Conservation (phyloP, 2,113 vertebrate species). For the Trichechus manatus region DNA sequence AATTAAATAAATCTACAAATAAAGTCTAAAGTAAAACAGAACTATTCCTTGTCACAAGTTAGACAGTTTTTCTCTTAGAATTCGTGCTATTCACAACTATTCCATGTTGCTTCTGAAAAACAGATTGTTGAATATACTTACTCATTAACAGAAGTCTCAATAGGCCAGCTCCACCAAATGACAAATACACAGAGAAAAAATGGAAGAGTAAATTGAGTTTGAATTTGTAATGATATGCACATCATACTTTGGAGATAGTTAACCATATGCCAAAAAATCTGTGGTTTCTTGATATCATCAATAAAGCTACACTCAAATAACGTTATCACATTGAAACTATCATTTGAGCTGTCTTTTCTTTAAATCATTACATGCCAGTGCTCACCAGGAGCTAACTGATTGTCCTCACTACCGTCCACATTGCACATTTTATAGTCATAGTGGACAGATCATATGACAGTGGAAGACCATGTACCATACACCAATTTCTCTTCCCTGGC, state of each 20-base stretch:
- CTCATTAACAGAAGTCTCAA: constrained; percentile 67
- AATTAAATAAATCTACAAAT: constrained; percentile 13
- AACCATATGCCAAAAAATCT: constrained; percentile 67
- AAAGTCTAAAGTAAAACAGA: constrained; percentile 1
- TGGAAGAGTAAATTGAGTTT: constrained; percentile 60
- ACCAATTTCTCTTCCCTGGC: not conserved
- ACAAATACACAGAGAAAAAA: constrained; percentile 49
- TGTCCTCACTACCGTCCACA: not conserved
- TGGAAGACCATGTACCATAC: not conserved
- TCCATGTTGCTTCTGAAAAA: constrained; percentile 62
- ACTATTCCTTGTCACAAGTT: not conserved
- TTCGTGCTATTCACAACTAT: constrained; percentile 51
- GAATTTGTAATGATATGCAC: constrained; percentile 64
- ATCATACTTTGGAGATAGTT: constrained; percentile 57
- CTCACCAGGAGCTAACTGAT: not conserved
- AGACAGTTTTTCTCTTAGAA: not conserved
- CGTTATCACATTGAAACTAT: constrained; percentile 39
- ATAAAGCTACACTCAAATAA: constrained; percentile 45
- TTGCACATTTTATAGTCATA: not conserved
- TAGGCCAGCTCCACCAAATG: constrained; percentile 52
- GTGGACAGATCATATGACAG: not conserved
- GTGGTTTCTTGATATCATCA: constrained; percentile 55
- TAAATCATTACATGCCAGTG: not conserved
- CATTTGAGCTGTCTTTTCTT: not conserved
- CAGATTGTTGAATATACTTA: constrained; percentile 70